Evolutionary conservation across 2,888 invertebrate genomes (phyloP).

Genomic region (Apamea epomidion): DNA sequence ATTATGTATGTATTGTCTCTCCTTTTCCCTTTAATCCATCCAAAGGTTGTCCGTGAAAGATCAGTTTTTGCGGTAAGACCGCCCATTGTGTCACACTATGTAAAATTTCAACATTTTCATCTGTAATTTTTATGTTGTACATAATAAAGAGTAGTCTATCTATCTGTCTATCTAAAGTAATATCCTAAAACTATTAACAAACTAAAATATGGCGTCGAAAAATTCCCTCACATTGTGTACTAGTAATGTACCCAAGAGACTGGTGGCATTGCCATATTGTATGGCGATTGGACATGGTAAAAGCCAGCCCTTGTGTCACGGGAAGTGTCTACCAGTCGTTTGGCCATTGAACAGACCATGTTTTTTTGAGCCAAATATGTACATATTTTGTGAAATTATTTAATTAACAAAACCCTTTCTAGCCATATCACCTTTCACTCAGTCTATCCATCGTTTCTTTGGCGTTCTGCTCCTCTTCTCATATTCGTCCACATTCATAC

Average conservation of each 20-base stretch:
- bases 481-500: too few relatives aligned
- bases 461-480: too few relatives aligned
- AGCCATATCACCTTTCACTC: background rate
- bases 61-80: too few relatives aligned
- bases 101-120: too few relatives aligned
- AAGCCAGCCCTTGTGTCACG: background rate
- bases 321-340: background rate
- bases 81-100: too few relatives aligned
- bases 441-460: background rate
- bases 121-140: too few relatives aligned
- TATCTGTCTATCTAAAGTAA: too few relatives aligned
- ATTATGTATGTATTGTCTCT: too few relatives aligned
- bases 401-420: background rate
- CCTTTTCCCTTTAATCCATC: too few relatives aligned
- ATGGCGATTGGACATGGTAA: background rate
- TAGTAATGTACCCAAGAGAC: background rate
- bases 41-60: too few relatives aligned
- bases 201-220: background rate
- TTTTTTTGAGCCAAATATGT: background rate
- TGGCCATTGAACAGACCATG: background rate
- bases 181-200: background rate
- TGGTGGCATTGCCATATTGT: background rate
- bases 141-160: too few relatives aligned
- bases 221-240: background rate
- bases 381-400: background rate